phyloP scores from a whole-genome alignment of 2,888 invertebrate species.

The Euplagia quadripunctaria region DNA sequence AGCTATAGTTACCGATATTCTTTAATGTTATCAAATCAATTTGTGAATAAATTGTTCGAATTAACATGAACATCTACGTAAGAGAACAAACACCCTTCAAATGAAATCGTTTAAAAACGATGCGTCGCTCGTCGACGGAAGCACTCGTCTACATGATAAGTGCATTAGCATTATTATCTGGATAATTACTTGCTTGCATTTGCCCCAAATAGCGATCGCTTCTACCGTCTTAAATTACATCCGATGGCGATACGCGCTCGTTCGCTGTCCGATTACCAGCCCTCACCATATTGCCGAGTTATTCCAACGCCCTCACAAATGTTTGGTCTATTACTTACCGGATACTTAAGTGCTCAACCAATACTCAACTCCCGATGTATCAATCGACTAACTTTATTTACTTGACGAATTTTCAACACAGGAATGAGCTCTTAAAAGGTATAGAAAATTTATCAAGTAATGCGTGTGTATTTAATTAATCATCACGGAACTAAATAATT shows the following conservation, averaged over 20 bases:
- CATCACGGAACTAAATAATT: conserved; percentile 45
- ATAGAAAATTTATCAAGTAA: conserved; percentile 73
- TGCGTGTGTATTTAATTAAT: conserved; percentile 69
- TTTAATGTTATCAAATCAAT: conserved; percentile 21
- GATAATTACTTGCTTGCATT: conserved; percentile 86
- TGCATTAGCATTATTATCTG: conserved; percentile 88
- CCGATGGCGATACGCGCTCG: conserved; percentile 69
- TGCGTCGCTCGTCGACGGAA: conserved; percentile 71
- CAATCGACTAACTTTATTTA: conserved; percentile 71
- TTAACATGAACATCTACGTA: conserved; percentile 36
- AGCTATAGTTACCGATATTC: not conserved
- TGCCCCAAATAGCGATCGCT: conserved; percentile 82
- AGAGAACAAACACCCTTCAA: conserved; percentile 53
- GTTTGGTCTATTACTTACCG: conserved; percentile 81
- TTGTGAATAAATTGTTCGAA: conserved; percentile 34
- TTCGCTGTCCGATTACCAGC: conserved; percentile 66
- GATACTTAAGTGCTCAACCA: conserved; percentile 67
- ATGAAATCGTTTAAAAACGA: conserved; percentile 64
- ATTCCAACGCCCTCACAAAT: conserved; percentile 68
- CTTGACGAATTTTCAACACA: conserved; percentile 65
- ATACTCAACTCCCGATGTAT: conserved; percentile 60
- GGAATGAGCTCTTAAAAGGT: conserved; percentile 73
- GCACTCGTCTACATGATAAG: conserved; percentile 85
- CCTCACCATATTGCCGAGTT: conserved; percentile 51
- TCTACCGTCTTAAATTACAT: conserved; percentile 81